These are phyloP conservation scores for Salvelinus namaycush DNA, from an alignment of 2,113 vertebrate species.

Conservation along the genomic window DNA sequence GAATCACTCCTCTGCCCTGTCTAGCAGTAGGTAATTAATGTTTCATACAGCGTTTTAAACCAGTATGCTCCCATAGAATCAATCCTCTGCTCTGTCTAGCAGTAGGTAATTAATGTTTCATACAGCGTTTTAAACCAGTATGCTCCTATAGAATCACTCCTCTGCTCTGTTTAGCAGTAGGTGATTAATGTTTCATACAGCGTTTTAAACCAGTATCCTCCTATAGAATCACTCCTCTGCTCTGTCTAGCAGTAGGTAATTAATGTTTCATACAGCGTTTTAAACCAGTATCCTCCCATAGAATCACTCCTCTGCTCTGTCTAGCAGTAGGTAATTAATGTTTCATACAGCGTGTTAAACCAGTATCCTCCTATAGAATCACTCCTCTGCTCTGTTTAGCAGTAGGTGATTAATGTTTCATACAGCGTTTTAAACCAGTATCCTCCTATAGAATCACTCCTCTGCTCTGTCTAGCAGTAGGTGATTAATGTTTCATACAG, in stretches of 20 bases:
- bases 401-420: too few species aligned
- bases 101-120: slow-evolving; percentile 58
- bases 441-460: slow-evolving; percentile 5
- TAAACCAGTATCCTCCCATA: slow-evolving; percentile 49
- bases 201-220: too few species aligned
- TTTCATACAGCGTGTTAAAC: background rate
- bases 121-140: slow-evolving; percentile 13
- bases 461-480: slow-evolving; percentile 57
- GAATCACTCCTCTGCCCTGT: too few species aligned
- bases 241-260: too few species aligned
- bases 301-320: slow-evolving; percentile 44
- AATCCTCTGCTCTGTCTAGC: slow-evolving; percentile 55
- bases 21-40: too few species aligned
- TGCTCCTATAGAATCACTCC: too few species aligned
- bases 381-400: background rate
- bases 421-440: too few species aligned
- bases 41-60: too few species aligned
- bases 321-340: too few species aligned
- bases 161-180: background rate
- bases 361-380: slow-evolving; percentile 2
- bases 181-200: background rate
- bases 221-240: too few species aligned
- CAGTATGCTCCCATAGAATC: background rate
- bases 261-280: too few species aligned
- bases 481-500: slow-evolving; percentile 59